phyloP scores from a whole-genome alignment of 2,113 vertebrate genomes.

The Jaculus jaculus region DNA sequence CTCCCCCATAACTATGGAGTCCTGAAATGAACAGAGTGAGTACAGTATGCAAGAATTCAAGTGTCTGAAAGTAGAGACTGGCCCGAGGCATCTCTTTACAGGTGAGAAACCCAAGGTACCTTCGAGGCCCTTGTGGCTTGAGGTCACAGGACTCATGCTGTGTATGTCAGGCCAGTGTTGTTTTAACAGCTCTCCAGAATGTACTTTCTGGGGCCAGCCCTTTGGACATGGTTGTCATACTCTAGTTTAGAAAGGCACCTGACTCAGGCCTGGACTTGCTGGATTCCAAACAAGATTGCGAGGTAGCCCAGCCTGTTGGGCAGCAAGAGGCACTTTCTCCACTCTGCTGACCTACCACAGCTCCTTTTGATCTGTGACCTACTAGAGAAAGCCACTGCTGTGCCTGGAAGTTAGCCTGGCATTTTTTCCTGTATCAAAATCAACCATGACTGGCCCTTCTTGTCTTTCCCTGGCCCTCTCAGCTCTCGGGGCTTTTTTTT shows the following conservation, averaged over 20 bases:
- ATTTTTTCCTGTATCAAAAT: neutral
- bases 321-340: neutral
- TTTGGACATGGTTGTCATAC: neutral
- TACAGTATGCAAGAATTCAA: neutral
- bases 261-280: slow-evolving; percentile 40
- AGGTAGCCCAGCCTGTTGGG: neutral
- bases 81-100: neutral
- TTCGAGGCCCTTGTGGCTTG: rapidly evolving
- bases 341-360: neutral
- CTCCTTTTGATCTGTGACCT: neutral
- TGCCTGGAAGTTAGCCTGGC: neutral
- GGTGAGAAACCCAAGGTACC: neutral
- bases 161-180: rapidly evolving
- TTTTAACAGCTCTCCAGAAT: neutral
- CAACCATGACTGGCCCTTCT: rapidly evolving
- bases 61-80: neutral
- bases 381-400: rapidly evolving
- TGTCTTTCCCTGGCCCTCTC: neutral
- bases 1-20: neutral
- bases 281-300: neutral
- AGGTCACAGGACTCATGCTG: neutral
- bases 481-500: too few species aligned
- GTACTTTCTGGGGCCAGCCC: neutral
- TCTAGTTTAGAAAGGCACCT: neutral
- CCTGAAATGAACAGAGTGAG: neutral